Percentiles rank a stretch among this genome's conserved stretches.
Conservation (phyloP, 2,888 invertebrate genomes). For the Cosmia trapezina region DNA sequence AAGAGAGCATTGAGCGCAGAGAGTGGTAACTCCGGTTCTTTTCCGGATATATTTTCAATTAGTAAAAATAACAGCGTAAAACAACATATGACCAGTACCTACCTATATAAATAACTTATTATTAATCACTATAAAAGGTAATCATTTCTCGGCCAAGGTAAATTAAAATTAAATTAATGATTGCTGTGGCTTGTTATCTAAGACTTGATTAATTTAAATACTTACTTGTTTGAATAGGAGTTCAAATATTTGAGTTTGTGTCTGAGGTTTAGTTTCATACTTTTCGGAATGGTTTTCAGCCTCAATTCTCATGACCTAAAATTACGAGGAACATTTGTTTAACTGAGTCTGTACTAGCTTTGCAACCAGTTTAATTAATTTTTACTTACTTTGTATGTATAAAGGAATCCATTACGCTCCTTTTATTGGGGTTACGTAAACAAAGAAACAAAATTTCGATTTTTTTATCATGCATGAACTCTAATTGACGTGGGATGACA, state of each 20-base stretch:
- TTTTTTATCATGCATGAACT: constrained; percentile 11
- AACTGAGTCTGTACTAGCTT: background rate
- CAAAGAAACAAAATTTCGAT: background rate
- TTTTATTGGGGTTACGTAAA: background rate
- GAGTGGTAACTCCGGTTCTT: too few species aligned
- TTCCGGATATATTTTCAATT: background rate
- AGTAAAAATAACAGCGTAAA: too few species aligned
- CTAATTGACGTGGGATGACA: constrained; percentile 53
- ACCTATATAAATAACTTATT: background rate
- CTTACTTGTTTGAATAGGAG: constrained; percentile 23
- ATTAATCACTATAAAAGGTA: constrained; percentile 7
- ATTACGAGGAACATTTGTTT: constrained; percentile 1
- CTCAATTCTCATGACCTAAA: background rate
- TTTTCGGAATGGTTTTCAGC: constrained; percentile 4
- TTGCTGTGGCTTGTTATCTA: constrained; percentile 6
- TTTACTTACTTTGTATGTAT: background rate
- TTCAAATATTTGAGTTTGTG: constrained; percentile 42
- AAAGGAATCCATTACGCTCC: background rate
- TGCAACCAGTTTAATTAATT: background rate
- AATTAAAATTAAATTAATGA: constrained; percentile 18
- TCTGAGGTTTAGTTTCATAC: constrained; percentile 36
- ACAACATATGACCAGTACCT: background rate
- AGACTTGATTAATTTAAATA: constrained; percentile 37
- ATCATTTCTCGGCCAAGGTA: constrained; percentile 9
- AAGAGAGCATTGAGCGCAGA: too few species aligned